phyloP scores from a whole-genome alignment of 2,113 vertebrate genomes.

The Nerophis ophidion region DNA sequence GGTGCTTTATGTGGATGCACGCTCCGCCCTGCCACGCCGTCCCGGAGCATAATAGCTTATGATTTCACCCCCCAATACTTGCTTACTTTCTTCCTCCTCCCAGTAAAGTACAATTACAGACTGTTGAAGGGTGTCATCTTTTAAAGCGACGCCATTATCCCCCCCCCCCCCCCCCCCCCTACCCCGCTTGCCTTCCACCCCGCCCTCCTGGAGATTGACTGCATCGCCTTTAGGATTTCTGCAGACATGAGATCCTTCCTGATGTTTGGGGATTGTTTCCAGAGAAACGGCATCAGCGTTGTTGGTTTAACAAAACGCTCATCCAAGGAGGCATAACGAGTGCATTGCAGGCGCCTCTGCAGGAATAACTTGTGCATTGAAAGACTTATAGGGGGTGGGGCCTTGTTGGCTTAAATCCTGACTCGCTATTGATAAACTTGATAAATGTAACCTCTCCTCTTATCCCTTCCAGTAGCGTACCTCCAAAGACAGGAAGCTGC shows the following conservation, averaged over 20 bases:
- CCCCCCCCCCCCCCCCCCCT: too few relatives aligned
- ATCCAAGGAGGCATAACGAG: constrained; percentile 51
- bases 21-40: constrained; percentile 79
- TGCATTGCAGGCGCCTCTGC: constrained; percentile 37
- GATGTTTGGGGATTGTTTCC: constrained; percentile 52
- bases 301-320: constrained; percentile 56
- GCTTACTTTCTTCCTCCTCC: constrained; percentile 77
- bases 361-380: constrained; percentile 59
- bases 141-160: constrained; percentile 50
- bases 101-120: constrained; percentile 92
- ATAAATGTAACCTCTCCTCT: constrained; percentile 65
- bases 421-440: constrained; percentile 68
- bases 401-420: constrained; percentile 62
- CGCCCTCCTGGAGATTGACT: too few relatives aligned
- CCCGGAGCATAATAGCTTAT: constrained; percentile 91
- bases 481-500: constrained; percentile 62
- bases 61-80: constrained; percentile 80
- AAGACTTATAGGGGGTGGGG: constrained; percentile 50
- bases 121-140: constrained; percentile 89
- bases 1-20: constrained; percentile 89
- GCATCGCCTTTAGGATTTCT: constrained; percentile 1
- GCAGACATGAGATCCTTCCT: constrained; percentile 49
- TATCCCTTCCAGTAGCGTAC: constrained; percentile 35
- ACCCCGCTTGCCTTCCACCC: too few relatives aligned
- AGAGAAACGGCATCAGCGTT: constrained; percentile 33